Percentiles rank a stretch among this genome's conserved stretches.
phyloP scores from a whole-genome alignment of 2,888 invertebrate species.

The Cataglyphis albicans region DNA sequence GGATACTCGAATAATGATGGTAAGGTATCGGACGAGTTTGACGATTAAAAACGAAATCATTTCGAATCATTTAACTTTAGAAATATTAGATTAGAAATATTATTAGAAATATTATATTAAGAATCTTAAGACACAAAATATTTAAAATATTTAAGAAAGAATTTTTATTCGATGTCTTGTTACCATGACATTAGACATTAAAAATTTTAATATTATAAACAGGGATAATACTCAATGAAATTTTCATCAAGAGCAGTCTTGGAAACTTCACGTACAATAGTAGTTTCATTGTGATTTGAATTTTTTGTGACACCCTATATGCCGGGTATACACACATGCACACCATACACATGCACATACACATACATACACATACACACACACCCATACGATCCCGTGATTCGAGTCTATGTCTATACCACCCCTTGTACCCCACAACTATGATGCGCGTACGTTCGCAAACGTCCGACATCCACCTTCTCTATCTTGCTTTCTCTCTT shows the following conservation, averaged over 20 bases:
- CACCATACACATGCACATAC: slow-evolving; percentile 48
- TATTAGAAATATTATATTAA: neutral
- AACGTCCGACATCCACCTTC: slow-evolving; percentile 56
- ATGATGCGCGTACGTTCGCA: slow-evolving; percentile 64
- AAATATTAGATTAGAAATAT: neutral
- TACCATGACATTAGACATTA: neutral
- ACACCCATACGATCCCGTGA: slow-evolving; percentile 73
- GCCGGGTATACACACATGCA: slow-evolving; percentile 59
- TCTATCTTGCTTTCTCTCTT: slow-evolving; percentile 43
- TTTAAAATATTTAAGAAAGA: neutral
- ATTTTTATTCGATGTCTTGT: neutral
- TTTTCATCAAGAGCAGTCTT: neutral
- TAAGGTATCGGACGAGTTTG: neutral
- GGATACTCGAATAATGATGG: neutral
- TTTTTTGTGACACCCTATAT: slow-evolving; percentile 58
- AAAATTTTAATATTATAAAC: neutral
- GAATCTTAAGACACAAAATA: neutral
- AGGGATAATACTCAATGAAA: neutral
- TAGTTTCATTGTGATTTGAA: neutral
- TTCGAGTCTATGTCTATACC: slow-evolving; percentile 67
- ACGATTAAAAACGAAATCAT: neutral
- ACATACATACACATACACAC: slow-evolving; percentile 62
- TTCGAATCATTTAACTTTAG: neutral
- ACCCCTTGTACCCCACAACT: slow-evolving; percentile 62
- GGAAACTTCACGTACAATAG: neutral